Evolutionary conservation across 37 sponge, comb jelly and placozoan species (phyloP).

Genomic region (Mnemiopsis leidyi): DNA sequence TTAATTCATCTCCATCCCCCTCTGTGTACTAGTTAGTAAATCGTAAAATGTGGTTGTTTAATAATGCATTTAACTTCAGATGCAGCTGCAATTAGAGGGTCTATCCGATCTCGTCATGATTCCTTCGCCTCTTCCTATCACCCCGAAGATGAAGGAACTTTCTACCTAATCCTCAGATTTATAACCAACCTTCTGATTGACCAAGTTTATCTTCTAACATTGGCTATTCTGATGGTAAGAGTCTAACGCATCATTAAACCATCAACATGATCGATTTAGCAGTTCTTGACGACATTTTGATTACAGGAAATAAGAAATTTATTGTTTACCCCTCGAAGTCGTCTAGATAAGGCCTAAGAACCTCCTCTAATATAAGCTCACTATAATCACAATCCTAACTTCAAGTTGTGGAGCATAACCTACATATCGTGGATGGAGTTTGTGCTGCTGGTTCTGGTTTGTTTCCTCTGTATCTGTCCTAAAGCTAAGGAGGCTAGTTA

Average conservation of each 20-base stretch:
- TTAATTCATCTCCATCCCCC: background rate
- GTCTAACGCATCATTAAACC: too few species aligned
- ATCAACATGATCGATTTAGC: too few species aligned
- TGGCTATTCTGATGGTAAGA: background rate
- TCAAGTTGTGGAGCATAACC: background rate
- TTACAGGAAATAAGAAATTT: too few species aligned
- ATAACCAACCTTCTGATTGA: background rate
- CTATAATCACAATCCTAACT: background rate
- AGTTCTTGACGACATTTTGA: too few species aligned
- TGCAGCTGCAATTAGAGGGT: background rate
- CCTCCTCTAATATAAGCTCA: too few species aligned
- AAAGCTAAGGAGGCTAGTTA: slow-evolving; percentile 55
- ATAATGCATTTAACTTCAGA: too few species aligned
- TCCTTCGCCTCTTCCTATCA: slow-evolving; percentile 23
- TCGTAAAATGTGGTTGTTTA: too few species aligned
- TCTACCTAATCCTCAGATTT: background rate
- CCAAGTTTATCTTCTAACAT: slow-evolving; percentile 5
- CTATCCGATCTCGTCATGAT: slow-evolving; percentile 13
- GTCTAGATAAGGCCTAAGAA: too few species aligned
- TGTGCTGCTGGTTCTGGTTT: slow-evolving; percentile 23
- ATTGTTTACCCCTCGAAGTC: too few species aligned
- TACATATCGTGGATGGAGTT: slow-evolving; percentile 61
- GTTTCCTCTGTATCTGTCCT: slow-evolving; percentile 44
- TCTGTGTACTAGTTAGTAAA: too few species aligned
- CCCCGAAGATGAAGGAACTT: background rate